These are phyloP conservation scores for Theretra japonica DNA, from an alignment of 2,888 invertebrate species.

Conservation along the genomic window DNA sequence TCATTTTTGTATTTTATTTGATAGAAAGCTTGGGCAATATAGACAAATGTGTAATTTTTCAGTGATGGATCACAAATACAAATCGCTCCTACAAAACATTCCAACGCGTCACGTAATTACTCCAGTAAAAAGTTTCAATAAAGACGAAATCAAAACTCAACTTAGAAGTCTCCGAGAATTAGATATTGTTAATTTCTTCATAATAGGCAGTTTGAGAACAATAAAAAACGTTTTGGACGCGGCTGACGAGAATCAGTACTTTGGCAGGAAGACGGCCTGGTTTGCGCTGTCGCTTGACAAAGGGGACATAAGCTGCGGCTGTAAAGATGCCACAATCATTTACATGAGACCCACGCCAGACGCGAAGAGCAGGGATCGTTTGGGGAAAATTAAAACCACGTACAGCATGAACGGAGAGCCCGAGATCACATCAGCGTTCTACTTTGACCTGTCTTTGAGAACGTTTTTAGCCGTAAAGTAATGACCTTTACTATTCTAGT, in stretches of 20 bases:
- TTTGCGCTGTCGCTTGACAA: slow-evolving; percentile 91
- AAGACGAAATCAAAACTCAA: slow-evolving; percentile 87
- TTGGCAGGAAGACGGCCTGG: slow-evolving; percentile 94
- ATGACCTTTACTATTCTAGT: slow-evolving; percentile 69
- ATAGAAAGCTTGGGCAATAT: too few relatives aligned
- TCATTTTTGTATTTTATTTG: too few relatives aligned
- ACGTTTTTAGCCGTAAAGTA: slow-evolving; percentile 90
- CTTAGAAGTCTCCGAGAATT: slow-evolving; percentile 89
- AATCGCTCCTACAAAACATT: slow-evolving; percentile 94
- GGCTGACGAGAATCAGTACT: slow-evolving; percentile 90
- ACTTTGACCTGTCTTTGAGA: slow-evolving; percentile 92
- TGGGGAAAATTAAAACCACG: slow-evolving; percentile 88
- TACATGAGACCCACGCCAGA: slow-evolving; percentile 90
- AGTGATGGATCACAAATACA: slow-evolving; percentile 98
- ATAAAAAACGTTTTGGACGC: slow-evolving; percentile 88
- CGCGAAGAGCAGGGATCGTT: slow-evolving; percentile 87
- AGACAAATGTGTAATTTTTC: slow-evolving; percentile 48
- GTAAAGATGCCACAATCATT: slow-evolving; percentile 91
- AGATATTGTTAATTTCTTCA: slow-evolving; percentile 95
- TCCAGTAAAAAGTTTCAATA: slow-evolving; percentile 83
- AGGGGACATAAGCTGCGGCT: slow-evolving; percentile 89
- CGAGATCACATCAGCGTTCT: slow-evolving; percentile 92
- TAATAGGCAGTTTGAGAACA: slow-evolving; percentile 89
- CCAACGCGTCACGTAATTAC: slow-evolving; percentile 95
- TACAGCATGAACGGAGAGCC: slow-evolving; percentile 89